Evolutionary conservation across 2,888 invertebrate species (phyloP).

Genomic region (Dyspetes luteomarginatus): DNA sequence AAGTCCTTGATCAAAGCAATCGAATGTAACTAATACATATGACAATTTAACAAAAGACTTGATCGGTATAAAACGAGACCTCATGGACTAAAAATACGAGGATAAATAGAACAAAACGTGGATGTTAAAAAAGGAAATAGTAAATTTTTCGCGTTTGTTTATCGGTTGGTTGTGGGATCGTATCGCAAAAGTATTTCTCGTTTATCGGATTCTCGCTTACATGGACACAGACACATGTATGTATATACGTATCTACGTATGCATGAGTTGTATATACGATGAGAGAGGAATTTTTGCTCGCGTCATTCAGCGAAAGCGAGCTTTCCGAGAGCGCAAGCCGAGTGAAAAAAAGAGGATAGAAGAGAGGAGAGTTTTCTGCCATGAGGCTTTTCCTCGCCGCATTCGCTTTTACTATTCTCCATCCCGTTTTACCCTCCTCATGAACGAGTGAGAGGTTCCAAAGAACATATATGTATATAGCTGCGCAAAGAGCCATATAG

Average conservation of each 20-base stretch:
- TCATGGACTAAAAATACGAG: background rate
- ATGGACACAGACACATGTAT: conserved; percentile 3
- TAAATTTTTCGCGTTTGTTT: conserved; percentile 8
- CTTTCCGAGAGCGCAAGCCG: background rate
- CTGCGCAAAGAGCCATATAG: background rate
- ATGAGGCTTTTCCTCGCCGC: conserved; percentile 48
- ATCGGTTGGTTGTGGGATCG: conserved; percentile 17
- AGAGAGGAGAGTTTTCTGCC: conserved; percentile 37
- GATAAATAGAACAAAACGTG: background rate
- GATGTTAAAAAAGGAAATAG: conserved; percentile 20
- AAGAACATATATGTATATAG: conserved; percentile 38
- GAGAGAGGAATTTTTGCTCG: conserved; percentile 41
- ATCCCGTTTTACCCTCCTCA: conserved; percentile 5
- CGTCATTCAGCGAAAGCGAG: conserved; percentile 46
- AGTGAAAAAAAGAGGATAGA: conserved; percentile 29
- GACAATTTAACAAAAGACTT: background rate
- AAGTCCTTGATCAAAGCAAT: too few relatives aligned
- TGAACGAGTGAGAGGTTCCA: conserved; percentile 34
- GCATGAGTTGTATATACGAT: background rate
- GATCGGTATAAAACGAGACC: background rate
- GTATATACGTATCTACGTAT: background rate
- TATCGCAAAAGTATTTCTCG: conserved; percentile 48
- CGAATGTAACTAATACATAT: too few relatives aligned
- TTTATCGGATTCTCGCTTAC: background rate
- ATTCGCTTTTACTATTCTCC: conserved; percentile 35